Conservation (phyloP, 1,140 invertebrate genomes). For the Ruditapes philippinarum region DNA sequence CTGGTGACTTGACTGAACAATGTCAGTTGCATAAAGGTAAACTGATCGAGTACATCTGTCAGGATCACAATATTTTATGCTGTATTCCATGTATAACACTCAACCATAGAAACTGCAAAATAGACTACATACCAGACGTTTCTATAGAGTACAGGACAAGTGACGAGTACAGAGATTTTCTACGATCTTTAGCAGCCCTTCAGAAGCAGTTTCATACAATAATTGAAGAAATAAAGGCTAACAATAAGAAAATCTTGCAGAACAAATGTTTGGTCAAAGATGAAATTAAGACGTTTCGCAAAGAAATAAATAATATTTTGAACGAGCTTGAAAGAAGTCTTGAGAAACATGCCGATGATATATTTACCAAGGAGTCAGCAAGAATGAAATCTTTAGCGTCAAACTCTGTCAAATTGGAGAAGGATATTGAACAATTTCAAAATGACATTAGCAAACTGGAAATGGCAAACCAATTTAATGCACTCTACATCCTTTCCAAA, state of each 20-base stretch:
- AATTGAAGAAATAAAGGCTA: not conserved
- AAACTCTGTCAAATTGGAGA: not conserved
- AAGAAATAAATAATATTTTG: not conserved
- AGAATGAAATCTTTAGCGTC: not conserved
- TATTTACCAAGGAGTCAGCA: not conserved
- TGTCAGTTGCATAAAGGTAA: not conserved
- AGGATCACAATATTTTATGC: not conserved
- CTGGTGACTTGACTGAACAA: not conserved
- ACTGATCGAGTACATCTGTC: not conserved
- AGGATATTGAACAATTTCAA: not conserved
- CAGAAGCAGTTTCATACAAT: not conserved
- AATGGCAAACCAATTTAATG: not conserved
- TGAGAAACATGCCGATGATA: not conserved
- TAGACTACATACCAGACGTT: not conserved
- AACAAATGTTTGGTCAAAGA: not conserved
- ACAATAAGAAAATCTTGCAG: not conserved
- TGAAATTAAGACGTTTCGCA: not conserved
- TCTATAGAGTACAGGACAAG: not conserved
- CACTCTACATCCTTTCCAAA: not conserved
- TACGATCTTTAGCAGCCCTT: not conserved
- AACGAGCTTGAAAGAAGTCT: not conserved
- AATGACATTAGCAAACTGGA: not conserved
- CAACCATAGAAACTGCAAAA: not conserved
- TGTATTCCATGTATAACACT: conserved; percentile 1
- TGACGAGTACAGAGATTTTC: not conserved